Percentiles rank a stretch among this genome's conserved stretches.
Evolutionary conservation across 2,888 invertebrate species (phyloP).

Genomic region (Drosophila anceps): DNA sequence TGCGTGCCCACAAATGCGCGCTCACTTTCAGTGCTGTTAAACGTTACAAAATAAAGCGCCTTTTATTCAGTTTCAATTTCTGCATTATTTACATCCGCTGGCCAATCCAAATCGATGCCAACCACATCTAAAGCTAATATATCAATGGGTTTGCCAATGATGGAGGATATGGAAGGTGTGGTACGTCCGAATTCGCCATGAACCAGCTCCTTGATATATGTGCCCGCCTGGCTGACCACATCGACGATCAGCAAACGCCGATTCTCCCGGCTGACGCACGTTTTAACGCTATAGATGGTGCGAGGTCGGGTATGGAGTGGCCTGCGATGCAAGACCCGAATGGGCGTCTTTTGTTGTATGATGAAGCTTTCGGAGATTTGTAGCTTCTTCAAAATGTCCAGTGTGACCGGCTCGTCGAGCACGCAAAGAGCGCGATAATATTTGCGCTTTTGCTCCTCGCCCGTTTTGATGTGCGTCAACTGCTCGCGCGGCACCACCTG

Average conservation of each 20-base stretch:
- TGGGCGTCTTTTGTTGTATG: slow-evolving; percentile 93
- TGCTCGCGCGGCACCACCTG: slow-evolving; percentile 90
- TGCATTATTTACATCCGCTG: slow-evolving; percentile 84
- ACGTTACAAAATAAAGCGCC: background rate
- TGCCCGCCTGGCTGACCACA: slow-evolving; percentile 94
- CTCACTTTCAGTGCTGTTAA: slow-evolving; percentile 16
- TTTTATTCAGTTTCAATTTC: slow-evolving; percentile 31
- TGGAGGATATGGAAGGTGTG: slow-evolving; percentile 89
- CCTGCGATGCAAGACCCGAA: slow-evolving; percentile 95
- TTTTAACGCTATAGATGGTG: slow-evolving; percentile 89
- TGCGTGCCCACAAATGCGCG: background rate
- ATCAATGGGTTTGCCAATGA: slow-evolving; percentile 91
- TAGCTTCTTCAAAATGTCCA: slow-evolving; percentile 86
- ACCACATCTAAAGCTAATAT: slow-evolving; percentile 96
- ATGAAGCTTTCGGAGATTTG: slow-evolving; percentile 86
- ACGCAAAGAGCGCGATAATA: slow-evolving; percentile 93
- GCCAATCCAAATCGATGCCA: slow-evolving; percentile 91
- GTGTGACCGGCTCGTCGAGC: slow-evolving; percentile 84
- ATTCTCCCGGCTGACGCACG: slow-evolving; percentile 86
- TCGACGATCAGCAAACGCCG: slow-evolving; percentile 87
- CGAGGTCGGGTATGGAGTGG: slow-evolving; percentile 90
- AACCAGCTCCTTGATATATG: slow-evolving; percentile 98
- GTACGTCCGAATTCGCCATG: slow-evolving; percentile 98
- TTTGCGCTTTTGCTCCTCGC: slow-evolving; percentile 95
- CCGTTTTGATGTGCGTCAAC: slow-evolving; percentile 90